Evolutionary conservation across 2,113 vertebrate genomes (phyloP).

Genomic region (Colossoma macropomum): DNA sequence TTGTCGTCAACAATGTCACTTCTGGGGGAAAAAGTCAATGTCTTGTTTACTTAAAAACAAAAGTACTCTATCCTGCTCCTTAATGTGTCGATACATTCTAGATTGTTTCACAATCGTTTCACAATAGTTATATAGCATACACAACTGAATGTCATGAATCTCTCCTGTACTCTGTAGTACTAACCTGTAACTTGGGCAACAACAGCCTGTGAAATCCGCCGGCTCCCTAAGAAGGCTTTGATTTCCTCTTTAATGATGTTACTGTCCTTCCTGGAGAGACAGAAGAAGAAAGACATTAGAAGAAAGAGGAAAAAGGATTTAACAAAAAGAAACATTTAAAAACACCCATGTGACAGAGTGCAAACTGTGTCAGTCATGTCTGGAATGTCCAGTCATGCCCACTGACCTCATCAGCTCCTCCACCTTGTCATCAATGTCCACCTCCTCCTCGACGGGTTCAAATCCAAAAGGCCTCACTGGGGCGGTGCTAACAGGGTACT

Average conservation of each 20-base stretch:
- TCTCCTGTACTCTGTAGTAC: background rate
- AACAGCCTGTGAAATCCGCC: slow-evolving; percentile 97
- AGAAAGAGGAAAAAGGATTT: background rate
- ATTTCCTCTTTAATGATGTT: slow-evolving; percentile 98
- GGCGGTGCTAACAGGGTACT: slow-evolving; percentile 85
- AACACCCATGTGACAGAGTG: background rate
- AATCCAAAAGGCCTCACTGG: slow-evolving; percentile 86
- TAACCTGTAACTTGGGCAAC: slow-evolving; percentile 99
- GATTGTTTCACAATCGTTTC: too few species aligned
- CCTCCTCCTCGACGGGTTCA: slow-evolving; percentile 91
- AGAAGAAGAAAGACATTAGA: background rate
- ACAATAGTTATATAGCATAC: too few species aligned
- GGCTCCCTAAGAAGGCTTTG: slow-evolving; percentile 95
- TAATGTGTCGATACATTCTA: too few species aligned
- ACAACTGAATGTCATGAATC: too few species aligned
- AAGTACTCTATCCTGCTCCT: too few species aligned
- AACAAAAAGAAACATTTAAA: too few species aligned
- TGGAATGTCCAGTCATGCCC: background rate
- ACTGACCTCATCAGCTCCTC: slow-evolving; percentile 96
- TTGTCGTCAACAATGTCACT: too few species aligned
- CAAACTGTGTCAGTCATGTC: background rate
- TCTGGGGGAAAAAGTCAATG: too few species aligned
- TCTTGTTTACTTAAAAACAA: too few species aligned
- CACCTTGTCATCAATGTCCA: slow-evolving; percentile 96
- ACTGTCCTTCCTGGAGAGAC: slow-evolving; percentile 90